A percentile compares a stretch with the other conserved stretches of the same genome.
Conservation (phyloP, 30 jellyfish, hydroid and myxozoan genomes). For the Mastigias papua region DNA sequence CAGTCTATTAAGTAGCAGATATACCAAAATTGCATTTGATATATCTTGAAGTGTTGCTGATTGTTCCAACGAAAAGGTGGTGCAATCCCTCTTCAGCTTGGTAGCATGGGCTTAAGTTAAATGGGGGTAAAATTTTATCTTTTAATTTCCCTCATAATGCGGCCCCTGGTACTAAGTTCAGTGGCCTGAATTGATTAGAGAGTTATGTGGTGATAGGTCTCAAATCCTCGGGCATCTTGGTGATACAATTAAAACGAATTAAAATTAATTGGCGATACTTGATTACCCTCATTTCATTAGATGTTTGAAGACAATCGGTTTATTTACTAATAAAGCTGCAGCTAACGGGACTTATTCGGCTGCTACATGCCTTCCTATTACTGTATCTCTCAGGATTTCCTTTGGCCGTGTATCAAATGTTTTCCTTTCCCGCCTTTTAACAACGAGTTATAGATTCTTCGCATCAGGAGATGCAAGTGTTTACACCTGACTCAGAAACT, state of each 20-base stretch:
- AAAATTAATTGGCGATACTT: not conserved
- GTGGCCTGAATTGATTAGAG: not conserved
- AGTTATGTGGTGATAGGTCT: not conserved
- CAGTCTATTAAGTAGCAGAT: too few relatives aligned
- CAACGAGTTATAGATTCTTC: not conserved
- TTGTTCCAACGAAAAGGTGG: too few relatives aligned
- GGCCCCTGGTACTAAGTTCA: too few relatives aligned
- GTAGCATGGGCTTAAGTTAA: too few relatives aligned
- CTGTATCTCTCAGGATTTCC: slow-evolving; percentile 57
- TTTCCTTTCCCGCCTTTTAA: slow-evolving; percentile 43
- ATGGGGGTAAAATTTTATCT: not conserved
- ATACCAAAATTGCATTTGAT: too few relatives aligned
- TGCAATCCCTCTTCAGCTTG: too few relatives aligned
- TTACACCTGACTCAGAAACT: not conserved
- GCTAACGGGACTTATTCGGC: not conserved
- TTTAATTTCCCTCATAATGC: not conserved
- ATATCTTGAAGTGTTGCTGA: too few relatives aligned
- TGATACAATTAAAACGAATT: not conserved
- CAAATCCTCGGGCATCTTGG: not conserved
- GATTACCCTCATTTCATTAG: not conserved
- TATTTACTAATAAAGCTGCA: slow-evolving; percentile 9
- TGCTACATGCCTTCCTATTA: slow-evolving; percentile 1
- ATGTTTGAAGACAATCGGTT: not conserved
- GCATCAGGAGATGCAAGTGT: not conserved
- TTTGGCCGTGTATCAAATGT: slow-evolving; percentile 33